These are phyloP conservation scores for Catharus ustulatus DNA, from an alignment of 2,797 vertebrate species.

Conservation along the genomic window DNA sequence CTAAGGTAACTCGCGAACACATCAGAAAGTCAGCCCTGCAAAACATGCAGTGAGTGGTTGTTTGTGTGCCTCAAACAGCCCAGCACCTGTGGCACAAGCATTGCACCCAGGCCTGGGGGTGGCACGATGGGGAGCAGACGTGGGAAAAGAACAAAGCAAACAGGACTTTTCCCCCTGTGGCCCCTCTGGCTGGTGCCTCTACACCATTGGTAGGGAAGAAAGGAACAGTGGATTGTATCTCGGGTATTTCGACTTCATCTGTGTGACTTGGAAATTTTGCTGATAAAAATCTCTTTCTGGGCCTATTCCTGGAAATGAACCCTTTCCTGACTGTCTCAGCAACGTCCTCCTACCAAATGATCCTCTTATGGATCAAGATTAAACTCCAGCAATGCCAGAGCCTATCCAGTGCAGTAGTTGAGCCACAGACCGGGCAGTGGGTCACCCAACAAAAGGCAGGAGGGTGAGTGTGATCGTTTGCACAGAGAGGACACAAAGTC, in stretches of 20 bases:
- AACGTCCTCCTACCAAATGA: neutral
- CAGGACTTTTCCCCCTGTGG: conserved; percentile 7
- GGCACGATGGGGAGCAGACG: accelerated
- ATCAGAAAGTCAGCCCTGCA: neutral
- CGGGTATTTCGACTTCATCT: neutral
- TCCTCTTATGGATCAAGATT: neutral
- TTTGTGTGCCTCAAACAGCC: neutral
- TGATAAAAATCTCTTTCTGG: neutral
- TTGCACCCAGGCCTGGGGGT: neutral
- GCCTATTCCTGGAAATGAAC: neutral
- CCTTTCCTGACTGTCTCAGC: neutral
- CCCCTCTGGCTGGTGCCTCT: neutral
- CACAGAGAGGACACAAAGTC: neutral
- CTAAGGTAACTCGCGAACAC: neutral
- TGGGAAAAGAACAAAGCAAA: conserved; percentile 43
- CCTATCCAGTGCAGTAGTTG: neutral
- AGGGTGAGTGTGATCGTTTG: neutral
- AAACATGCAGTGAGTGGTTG: neutral
- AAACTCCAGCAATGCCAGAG: neutral
- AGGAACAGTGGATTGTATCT: neutral
- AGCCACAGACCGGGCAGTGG: neutral
- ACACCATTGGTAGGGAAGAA: neutral
- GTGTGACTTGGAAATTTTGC: neutral
- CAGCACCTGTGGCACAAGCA: neutral
- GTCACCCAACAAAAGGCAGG: neutral